Evolutionary conservation across 1,140 invertebrate species (phyloP).

Genomic region (Leptonema lineaticorne): DNA sequence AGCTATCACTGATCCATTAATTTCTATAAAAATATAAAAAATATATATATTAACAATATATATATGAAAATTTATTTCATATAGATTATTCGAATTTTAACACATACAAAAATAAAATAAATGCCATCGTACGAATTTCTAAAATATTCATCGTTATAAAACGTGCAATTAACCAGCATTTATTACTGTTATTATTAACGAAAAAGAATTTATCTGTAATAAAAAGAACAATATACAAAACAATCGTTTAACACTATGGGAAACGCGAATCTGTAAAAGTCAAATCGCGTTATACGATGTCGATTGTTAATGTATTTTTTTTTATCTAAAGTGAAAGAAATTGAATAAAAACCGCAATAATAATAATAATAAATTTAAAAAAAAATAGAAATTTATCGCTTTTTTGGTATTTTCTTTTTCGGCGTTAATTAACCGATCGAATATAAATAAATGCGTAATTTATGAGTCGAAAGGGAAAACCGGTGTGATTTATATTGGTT

Average conservation of each 20-base stretch:
- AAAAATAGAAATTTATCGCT: constrained; percentile 4
- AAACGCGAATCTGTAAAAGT: neutral
- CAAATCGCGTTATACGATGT: neutral
- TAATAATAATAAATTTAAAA: too few species aligned
- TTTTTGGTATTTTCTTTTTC: neutral
- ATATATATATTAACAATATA: neutral
- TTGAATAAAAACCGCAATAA: too few species aligned
- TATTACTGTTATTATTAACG: too few species aligned
- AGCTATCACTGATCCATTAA: neutral
- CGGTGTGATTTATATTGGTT: too few species aligned
- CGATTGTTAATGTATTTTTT: constrained; percentile 9
- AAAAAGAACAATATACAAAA: constrained; percentile 14
- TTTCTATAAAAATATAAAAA: neutral
- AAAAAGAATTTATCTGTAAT: neutral
- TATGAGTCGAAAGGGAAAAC: too few species aligned
- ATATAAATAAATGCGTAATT: neutral
- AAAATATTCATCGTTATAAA: neutral
- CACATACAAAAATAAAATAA: neutral
- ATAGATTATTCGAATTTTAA: neutral
- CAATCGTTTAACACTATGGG: constrained; percentile 9
- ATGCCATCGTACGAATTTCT: neutral
- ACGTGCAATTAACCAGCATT: neutral
- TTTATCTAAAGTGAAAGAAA: neutral
- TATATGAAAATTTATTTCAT: neutral
- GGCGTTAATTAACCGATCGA: neutral